Conservation (phyloP, 2,797 vertebrate species). For the Pampus argenteus region DNA sequence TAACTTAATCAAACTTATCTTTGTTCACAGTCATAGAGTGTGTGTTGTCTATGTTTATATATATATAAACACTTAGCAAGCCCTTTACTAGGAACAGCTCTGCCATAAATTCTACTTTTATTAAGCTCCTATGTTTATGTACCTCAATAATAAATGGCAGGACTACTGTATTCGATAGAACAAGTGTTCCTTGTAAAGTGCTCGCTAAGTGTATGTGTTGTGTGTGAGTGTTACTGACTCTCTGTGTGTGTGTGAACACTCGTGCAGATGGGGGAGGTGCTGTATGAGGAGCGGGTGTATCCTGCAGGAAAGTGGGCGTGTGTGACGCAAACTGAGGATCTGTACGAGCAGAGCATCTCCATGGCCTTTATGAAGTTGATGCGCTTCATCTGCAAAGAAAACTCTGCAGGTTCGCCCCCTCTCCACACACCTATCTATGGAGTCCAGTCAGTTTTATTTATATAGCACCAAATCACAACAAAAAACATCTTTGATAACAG, state of each 20-base stretch:
- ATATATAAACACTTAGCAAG: no score
- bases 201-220: conserved; percentile 20
- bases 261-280: conserved; percentile 80
- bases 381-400: conserved; percentile 92
- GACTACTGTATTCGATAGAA: no score
- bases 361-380: conserved; percentile 91
- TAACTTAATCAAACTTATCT: no score
- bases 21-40: no score
- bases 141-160: no score
- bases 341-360: conserved; percentile 92
- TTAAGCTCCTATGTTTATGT: no score
- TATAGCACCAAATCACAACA: no score
- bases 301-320: conserved; percentile 88
- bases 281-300: conserved; percentile 87
- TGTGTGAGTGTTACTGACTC: neutral
- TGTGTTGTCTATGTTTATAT: neutral
- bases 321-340: conserved; percentile 79
- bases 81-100: no score
- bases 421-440: neutral
- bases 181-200: no score
- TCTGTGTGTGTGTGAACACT: neutral
- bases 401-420: conserved; percentile 84
- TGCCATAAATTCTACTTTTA: no score
- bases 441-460: no score
- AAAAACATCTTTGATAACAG: no score